Evolutionary conservation across 2,113 vertebrate genomes (phyloP).

Genomic region (Cinclus mexicanus): DNA sequence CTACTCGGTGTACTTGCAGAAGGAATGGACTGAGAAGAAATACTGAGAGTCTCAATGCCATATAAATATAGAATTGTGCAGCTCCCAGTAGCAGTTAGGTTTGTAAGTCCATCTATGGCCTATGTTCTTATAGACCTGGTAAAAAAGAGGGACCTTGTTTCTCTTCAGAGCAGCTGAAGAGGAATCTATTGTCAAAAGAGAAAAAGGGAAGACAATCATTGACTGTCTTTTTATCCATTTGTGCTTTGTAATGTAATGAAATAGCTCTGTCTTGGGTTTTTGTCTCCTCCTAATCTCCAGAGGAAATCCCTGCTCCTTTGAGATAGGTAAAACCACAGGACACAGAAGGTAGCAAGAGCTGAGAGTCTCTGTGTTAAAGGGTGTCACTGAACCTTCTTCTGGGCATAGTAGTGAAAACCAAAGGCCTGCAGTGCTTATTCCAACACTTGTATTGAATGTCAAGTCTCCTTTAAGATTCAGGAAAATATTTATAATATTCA

Average conservation of each 20-base stretch:
- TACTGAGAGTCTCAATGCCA: neutral
- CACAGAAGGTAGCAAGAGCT: conserved; percentile 57
- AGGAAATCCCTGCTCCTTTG: conserved; percentile 71
- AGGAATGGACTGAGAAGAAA: neutral
- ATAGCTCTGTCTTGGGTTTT: neutral
- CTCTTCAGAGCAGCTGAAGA: neutral
- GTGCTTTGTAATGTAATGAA: conserved; percentile 44
- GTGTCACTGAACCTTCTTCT: conserved; percentile 69
- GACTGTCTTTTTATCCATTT: neutral
- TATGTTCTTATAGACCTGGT: neutral
- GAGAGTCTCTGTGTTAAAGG: neutral
- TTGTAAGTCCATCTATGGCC: neutral
- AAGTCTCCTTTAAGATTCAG: conserved; percentile 34
- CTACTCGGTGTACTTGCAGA: neutral
- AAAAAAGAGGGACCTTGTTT: neutral
- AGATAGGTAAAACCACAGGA: conserved; percentile 58
- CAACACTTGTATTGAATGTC: conserved; percentile 40
- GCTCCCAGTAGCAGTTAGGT: neutral
- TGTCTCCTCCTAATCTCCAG: conserved; percentile 53
- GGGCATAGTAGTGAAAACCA: neutral
- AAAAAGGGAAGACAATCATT: neutral
- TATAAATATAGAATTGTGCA: neutral
- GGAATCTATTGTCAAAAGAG: neutral
- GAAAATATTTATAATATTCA: neutral
- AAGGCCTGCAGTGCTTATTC: conserved; percentile 33